Evolutionary conservation across 2,888 invertebrate genomes (phyloP).

Genomic region (Pseudanteris insignis): DNA sequence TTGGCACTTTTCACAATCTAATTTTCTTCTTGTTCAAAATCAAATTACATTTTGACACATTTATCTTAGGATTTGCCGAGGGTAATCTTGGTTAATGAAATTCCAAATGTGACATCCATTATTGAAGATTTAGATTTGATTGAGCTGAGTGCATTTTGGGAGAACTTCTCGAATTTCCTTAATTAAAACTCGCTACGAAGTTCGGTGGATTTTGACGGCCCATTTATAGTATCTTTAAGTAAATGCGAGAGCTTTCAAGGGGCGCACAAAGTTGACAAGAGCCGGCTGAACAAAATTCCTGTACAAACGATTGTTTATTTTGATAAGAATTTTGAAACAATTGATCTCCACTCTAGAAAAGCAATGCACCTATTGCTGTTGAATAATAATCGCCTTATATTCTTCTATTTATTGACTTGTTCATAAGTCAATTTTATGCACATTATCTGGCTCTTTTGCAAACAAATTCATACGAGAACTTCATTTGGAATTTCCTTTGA

Average conservation of each 20-base stretch:
- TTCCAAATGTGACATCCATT: slow-evolving; percentile 20
- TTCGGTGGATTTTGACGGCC: slow-evolving; percentile 19
- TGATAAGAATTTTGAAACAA: no score
- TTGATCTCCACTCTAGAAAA: no score
- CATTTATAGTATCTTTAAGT: slow-evolving; percentile 3
- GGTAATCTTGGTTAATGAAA: slow-evolving; percentile 26
- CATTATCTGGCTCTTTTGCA: slow-evolving; percentile 4
- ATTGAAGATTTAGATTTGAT: slow-evolving; percentile 17
- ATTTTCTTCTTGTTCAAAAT: no score
- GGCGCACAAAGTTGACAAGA: no score
- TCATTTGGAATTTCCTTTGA: no score
- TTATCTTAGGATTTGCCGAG: neutral
- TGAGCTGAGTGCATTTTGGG: slow-evolving; percentile 19
- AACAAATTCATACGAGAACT: neutral
- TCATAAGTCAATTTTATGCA: slow-evolving; percentile 1
- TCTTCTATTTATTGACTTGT: no score
- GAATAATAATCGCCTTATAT: no score
- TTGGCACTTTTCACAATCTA: no score
- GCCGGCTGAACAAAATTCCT: no score
- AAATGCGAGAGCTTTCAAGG: no score
- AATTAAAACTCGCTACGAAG: slow-evolving; percentile 23
- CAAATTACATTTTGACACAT: neutral
- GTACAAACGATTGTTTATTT: no score
- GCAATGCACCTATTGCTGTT: no score
- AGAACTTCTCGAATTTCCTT: slow-evolving; percentile 10